Evolutionary conservation across 2,888 invertebrate genomes (phyloP).

Genomic region (Pammene aurita): DNA sequence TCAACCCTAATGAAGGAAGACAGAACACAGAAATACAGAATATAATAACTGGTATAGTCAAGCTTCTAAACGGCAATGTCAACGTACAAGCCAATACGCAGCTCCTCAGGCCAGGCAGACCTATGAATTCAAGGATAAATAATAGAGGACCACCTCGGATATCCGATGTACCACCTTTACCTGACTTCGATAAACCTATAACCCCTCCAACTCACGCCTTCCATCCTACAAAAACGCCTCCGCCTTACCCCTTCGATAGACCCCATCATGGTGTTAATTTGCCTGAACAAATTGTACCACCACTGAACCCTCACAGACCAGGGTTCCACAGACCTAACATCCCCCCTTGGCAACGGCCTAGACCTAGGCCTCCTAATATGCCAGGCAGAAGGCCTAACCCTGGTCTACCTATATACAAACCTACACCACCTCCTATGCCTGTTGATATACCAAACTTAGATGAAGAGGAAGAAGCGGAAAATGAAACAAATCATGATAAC

Average conservation of each 20-base stretch:
- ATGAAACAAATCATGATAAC: constrained; percentile 71
- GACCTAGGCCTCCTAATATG: constrained; percentile 73
- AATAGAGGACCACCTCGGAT: constrained; percentile 95
- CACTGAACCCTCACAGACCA: constrained; percentile 81
- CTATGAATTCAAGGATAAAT: constrained; percentile 91
- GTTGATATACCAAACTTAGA: constrained; percentile 64
- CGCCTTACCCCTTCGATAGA: constrained; percentile 90
- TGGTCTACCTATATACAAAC: constrained; percentile 85
- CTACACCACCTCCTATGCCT: constrained; percentile 79
- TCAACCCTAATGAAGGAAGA: constrained; percentile 72
- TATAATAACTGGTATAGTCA: constrained; percentile 94
- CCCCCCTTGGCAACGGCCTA: constrained; percentile 86
- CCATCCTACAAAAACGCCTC: constrained; percentile 80
- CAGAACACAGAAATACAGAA: constrained; percentile 90
- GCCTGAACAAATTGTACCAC: constrained; percentile 89
- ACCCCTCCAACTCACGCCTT: constrained; percentile 74
- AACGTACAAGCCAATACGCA: constrained; percentile 91
- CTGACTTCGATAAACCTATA: constrained; percentile 85
- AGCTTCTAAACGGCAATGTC: constrained; percentile 93
- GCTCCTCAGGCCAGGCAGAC: constrained; percentile 84
- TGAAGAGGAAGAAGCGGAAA: constrained; percentile 67
- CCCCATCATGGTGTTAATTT: constrained; percentile 87
- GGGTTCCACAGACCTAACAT: constrained; percentile 81
- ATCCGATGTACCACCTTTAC: constrained; percentile 88
- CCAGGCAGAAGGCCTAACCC: constrained; percentile 81